A percentile compares a stretch with the other conserved stretches of the same genome.
Evolutionary conservation across 2,797 vertebrate genomes (phyloP).

Genomic region (Phataginus tetradactyla): DNA sequence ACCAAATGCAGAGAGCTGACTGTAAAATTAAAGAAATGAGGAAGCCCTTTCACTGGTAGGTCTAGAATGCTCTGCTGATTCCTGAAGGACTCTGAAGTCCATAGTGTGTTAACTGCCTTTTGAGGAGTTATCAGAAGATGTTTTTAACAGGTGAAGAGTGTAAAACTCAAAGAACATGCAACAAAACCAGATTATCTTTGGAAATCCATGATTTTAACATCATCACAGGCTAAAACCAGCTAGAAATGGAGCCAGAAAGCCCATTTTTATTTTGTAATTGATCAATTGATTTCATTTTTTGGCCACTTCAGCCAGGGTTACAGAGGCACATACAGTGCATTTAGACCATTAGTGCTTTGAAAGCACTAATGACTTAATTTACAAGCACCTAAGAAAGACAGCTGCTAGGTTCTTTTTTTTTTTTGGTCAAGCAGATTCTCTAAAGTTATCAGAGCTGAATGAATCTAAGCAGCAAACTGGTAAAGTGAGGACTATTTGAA

Average conservation of each 20-base stretch:
- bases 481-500: background rate
- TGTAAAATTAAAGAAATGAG: background rate
- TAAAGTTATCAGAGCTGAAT: background rate
- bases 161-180: slow-evolving; percentile 41
- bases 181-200: slow-evolving; percentile 46
- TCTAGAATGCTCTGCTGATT: slow-evolving; percentile 44
- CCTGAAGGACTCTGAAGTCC: slow-evolving; percentile 32
- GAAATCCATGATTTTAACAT: slow-evolving; percentile 60
- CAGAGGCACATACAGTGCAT: background rate
- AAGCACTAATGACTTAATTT: slow-evolving; percentile 20
- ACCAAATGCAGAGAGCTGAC: background rate
- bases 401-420: background rate
- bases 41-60: slow-evolving; percentile 16
- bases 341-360: background rate
- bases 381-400: slow-evolving; percentile 35
- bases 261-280: slow-evolving; percentile 61
- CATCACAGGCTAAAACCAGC: background rate
- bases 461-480: slow-evolving; percentile 20
- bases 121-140: background rate
- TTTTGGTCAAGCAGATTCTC: slow-evolving; percentile 3
- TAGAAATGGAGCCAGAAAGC: slow-evolving; percentile 23
- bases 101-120: background rate
- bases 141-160: slow-evolving; percentile 4
- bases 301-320: background rate
- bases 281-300: slow-evolving; percentile 32